Evolutionary conservation across 2,797 vertebrate species (phyloP), one percentile per base, ranked within the genome.

Genomic region (Pempheris klunzingeri): DNA sequence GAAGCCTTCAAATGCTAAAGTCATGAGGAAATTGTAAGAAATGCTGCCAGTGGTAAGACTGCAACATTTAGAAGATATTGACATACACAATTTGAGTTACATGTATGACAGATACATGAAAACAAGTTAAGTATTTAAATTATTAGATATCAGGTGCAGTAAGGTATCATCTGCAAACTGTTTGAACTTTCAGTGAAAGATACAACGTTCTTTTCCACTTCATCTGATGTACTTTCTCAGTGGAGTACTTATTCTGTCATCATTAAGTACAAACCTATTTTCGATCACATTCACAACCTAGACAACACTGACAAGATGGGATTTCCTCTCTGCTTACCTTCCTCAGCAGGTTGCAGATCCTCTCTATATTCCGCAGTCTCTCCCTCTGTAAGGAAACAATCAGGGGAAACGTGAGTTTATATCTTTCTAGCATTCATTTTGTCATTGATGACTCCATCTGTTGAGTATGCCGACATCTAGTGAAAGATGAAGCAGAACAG

Each of bases 331-430:
- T 46, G 58, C 90, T 96, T 92, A 99, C 98, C 96, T 98, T 99
- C 90, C 98, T 91, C 86, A 99, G 95, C 68, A 99, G 96, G 90
- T 97, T 98, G 92, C 98, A 99, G 92, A 99, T 99, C 83, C 98
- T 95, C 83, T 99, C 98, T 10, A 99, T 99, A 87, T 99, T 99
- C 78, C 98, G 94, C 89, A 99, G 96, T 24, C 98, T 94, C 84
- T 99, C 98, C 77, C 98, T 95, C 98, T 99, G 47, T 60, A 86
- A 69, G 28, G 55, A 60, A 1, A 73, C 36, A 79, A 67, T 85
- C 2, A 68, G 32, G 11, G 22, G 47, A 63, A 61, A 20, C 34
- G 4, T 41, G 12, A 13, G n/a, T 9, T 71, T 24, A 41, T 4
- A 13, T 52, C 17, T 1, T 41, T 53, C 2, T 2, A 3, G 17